Evolutionary conservation across 2,797 vertebrate genomes (phyloP), one percentile per base, ranked within the genome.

Genomic region (Sebastes alutus): DNA sequence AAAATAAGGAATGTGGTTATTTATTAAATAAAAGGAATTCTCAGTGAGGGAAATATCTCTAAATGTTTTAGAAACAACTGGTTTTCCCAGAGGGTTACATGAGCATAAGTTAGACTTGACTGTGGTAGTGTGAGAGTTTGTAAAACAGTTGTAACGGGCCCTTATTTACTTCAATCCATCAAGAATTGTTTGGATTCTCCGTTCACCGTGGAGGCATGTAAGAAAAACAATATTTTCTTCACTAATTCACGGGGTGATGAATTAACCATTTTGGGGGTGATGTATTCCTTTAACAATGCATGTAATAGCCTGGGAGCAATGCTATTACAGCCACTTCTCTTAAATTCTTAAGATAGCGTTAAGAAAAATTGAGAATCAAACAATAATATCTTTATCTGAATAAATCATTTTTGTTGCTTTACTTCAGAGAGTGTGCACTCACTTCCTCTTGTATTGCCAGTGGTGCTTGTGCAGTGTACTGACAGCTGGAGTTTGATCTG

Each of bases 401-500:
- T 54, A 13, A 29, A 60, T 35, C 4, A 38, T 46, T 32, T 54
- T 3, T 56, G 27, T 13, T 25, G 8, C 22, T 76, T 68, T 30
- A 25, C 23, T 52, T 67, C 2, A 1, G 27, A 35, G 60, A 18
- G 7, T 9, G 70, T 58, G 38, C 59, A 3, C 18, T 58, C 29
- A 67, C 60, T 66, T 85, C 59, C 32, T 66, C 23, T 78, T 66
- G 60, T 10, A 29, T 2, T 33, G 42, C 49, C 35, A 8, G 38
- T 16, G 52, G 71, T 59, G 78, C 25, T 27, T 14, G 58, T 70
- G 71, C 54, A 72, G 46, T 65, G 35, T 65, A 73, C 54, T 29
- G 61, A 72, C 74, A 72, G 77, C 35, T 11, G 12, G 22, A 58
- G 62, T 65, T 23, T 71, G 66, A 30, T 69, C 49, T 59, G 70